phyloP scores from a whole-genome alignment of 2,797 vertebrate genomes.

The Fringilla coelebs region DNA sequence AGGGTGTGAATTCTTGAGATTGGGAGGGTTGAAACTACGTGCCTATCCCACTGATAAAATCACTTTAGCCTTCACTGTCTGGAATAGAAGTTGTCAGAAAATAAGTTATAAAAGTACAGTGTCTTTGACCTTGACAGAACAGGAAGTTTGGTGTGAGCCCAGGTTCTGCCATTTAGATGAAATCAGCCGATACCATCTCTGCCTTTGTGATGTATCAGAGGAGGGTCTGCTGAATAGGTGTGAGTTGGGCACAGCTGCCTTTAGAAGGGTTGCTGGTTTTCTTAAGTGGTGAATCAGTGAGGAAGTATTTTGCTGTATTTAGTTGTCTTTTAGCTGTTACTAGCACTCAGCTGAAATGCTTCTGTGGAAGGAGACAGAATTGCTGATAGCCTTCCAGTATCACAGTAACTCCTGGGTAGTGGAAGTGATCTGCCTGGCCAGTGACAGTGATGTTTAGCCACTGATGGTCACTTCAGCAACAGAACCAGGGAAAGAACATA shows the following conservation, averaged over 20 bases:
- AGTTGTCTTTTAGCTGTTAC: neutral
- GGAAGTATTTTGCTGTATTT: neutral
- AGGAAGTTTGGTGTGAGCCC: neutral
- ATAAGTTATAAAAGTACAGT: neutral
- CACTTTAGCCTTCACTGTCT: neutral
- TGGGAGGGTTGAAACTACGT: neutral
- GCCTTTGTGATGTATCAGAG: neutral
- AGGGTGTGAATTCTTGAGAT: neutral
- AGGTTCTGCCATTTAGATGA: neutral
- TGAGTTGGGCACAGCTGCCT: neutral
- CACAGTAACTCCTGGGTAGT: neutral
- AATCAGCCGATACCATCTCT: neutral
- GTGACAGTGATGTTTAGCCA: neutral
- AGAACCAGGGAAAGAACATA: neutral
- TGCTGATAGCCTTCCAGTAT: neutral
- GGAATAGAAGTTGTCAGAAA: neutral
- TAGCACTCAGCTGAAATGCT: neutral
- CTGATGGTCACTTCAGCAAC: neutral
- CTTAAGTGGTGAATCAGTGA: neutral
- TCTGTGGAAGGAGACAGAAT: neutral
- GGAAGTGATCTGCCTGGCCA: neutral
- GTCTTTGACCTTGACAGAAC: neutral
- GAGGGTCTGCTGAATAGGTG: neutral
- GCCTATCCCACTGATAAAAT: neutral
- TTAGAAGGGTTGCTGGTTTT: neutral